Evolutionary conservation across 2,888 invertebrate genomes (phyloP).

Genomic region (Nasonovia ribisnigri): DNA sequence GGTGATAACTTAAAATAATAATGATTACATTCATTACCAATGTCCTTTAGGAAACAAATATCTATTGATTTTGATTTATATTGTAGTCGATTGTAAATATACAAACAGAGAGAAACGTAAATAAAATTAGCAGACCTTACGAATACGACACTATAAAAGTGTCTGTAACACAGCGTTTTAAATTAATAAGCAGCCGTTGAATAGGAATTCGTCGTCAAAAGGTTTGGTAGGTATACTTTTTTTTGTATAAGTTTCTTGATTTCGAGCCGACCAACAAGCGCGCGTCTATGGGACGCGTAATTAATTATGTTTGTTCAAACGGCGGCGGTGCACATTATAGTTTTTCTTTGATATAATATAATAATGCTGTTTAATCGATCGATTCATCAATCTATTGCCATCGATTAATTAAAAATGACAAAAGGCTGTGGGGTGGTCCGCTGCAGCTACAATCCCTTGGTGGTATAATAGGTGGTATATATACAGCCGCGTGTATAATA

Average conservation of each 20-base stretch:
- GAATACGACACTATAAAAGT: not conserved
- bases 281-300: not conserved
- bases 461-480: not conserved
- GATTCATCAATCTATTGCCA: not conserved
- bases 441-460: not conserved
- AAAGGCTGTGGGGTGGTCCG: not conserved
- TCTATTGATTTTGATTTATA: not conserved
- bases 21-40: not conserved
- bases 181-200: not conserved
- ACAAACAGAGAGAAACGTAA: not conserved
- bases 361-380: slow-evolving; percentile 38
- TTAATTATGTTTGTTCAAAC: slow-evolving; percentile 33
- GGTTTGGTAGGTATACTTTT: not conserved
- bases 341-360: slow-evolving; percentile 5
- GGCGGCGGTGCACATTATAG: not conserved
- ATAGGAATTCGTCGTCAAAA: not conserved
- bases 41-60: not conserved
- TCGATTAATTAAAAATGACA: slow-evolving; percentile 23
- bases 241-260: not conserved
- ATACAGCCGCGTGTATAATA: not conserved
- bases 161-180: not conserved
- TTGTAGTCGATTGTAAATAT: not conserved
- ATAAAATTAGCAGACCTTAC: not conserved
- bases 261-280: not conserved
- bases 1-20: not conserved